Conservation (phyloP, 2,113 vertebrate species). For the Aegotheles bennettii region DNA sequence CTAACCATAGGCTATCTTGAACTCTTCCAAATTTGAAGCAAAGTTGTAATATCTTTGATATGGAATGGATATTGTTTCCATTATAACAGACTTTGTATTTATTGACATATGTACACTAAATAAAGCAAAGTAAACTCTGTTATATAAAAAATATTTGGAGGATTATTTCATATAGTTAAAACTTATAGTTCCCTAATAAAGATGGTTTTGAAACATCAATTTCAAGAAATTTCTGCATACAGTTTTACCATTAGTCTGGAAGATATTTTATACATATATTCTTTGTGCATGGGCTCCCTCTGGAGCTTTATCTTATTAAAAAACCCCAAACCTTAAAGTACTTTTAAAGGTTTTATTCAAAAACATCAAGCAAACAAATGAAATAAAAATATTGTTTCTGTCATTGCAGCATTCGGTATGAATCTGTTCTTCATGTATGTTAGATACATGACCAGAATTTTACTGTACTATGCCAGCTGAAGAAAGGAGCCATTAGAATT, state of each 20-base stretch:
- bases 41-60: background rate
- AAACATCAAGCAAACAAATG: background rate
- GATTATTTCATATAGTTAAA: background rate
- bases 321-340: background rate
- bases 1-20: background rate
- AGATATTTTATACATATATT: background rate
- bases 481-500: background rate
- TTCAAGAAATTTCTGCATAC: background rate
- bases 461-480: background rate
- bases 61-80: background rate
- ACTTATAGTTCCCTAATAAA: background rate
- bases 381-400: background rate
- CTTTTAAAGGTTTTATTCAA: background rate
- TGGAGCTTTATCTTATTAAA: conserved; percentile 12
- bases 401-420: background rate
- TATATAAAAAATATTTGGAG: background rate
- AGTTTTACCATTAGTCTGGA: background rate
- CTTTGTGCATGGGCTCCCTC: conserved; percentile 16
- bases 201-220: background rate
- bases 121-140: background rate
- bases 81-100: background rate
- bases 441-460: background rate
- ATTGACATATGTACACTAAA: background rate
- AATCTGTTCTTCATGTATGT: background rate
- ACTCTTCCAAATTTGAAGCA: background rate